Conservation (phyloP, 2,797 vertebrate genomes). For the Sebastes hubbsi region DNA sequence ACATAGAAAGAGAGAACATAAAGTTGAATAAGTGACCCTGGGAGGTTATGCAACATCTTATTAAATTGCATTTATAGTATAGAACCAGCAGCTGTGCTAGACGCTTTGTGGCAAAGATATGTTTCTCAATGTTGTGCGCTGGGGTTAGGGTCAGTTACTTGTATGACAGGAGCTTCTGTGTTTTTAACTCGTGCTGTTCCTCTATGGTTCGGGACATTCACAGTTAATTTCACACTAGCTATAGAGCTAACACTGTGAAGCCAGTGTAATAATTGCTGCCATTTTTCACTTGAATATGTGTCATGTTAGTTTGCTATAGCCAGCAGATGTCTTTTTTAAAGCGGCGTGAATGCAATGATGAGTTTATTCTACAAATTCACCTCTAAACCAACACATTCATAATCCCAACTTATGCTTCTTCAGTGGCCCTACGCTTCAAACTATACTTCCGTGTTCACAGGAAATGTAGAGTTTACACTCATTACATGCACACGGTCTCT, state of each 20-base stretch:
- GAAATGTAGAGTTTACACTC: no score
- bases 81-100: background rate
- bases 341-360: background rate
- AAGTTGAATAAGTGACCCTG: background rate
- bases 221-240: background rate
- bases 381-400: background rate
- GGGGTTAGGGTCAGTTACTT: background rate
- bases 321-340: background rate
- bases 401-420: no score
- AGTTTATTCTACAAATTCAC: background rate
- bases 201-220: background rate
- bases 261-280: background rate
- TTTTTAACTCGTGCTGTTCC: background rate
- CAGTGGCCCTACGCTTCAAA: no score
- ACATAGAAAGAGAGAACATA: background rate
- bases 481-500: no score
- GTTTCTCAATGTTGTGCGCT: background rate
- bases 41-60: background rate
- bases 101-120: background rate
- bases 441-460: no score
- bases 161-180: background rate
- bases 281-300: background rate
- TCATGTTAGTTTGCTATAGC: background rate
- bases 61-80: background rate
- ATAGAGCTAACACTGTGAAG: background rate